Conservation (phyloP, 2,888 invertebrate species). For the Tuta absoluta region DNA sequence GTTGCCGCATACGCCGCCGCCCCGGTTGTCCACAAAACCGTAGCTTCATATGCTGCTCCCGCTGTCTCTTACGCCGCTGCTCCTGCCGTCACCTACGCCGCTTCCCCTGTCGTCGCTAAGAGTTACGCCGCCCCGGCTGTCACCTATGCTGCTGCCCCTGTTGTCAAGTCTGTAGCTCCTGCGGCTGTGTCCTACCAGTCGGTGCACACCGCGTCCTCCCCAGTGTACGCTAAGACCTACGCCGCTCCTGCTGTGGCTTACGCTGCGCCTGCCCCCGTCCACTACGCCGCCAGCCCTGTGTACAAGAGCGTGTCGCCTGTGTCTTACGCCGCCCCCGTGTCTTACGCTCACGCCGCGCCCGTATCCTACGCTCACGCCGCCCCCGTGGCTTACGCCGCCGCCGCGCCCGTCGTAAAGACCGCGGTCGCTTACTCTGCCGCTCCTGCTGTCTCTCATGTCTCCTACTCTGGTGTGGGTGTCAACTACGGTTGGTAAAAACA, state of each 20-base stretch:
- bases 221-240: constrained; percentile 62
- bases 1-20: constrained; percentile 50
- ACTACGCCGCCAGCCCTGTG: constrained; percentile 44
- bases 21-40: constrained; percentile 38
- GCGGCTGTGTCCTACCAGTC: constrained; percentile 38
- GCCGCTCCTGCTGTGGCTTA: constrained; percentile 41
- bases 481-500: constrained; percentile 66
- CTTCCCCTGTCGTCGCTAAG: constrained; percentile 52
- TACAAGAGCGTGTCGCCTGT: constrained; percentile 48
- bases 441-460: constrained; percentile 83
- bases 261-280: constrained; percentile 32
- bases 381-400: constrained; percentile 44
- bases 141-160: constrained; percentile 64
- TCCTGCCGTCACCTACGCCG: constrained; percentile 38
- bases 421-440: constrained; percentile 70
- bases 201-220: constrained; percentile 60
- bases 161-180: constrained; percentile 46
- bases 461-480: constrained; percentile 82
- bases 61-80: constrained; percentile 53
- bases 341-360: constrained; percentile 46
- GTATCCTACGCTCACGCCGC: constrained; percentile 55
- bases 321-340: constrained; percentile 42
- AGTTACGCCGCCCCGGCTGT: constrained; percentile 41
- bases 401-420: constrained; percentile 43
- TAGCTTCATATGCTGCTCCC: constrained; percentile 43